phyloP scores from a whole-genome alignment of 1,140 invertebrate genomes.

The Pogonomyrmex barbatus region DNA sequence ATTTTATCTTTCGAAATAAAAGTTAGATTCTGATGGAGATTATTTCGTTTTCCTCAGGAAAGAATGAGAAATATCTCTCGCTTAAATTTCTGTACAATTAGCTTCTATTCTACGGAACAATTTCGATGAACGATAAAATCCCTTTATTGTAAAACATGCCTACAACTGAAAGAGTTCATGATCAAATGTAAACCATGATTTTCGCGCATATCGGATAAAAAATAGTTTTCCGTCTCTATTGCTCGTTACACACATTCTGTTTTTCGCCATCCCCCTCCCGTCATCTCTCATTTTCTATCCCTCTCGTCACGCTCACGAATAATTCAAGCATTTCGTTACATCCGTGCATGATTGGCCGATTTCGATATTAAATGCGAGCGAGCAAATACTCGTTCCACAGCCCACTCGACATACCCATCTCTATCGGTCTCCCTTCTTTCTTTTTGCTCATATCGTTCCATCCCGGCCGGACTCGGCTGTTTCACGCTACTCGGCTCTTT shows the following conservation, averaged over 20 bases:
- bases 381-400: conserved; percentile 71
- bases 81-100: conserved; percentile 18
- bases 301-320: conserved; percentile 67
- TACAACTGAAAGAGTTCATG: neutral
- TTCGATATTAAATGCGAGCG: conserved; percentile 77
- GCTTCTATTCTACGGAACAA: conserved; percentile 4
- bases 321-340: conserved; percentile 77
- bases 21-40: neutral
- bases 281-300: conserved; percentile 30
- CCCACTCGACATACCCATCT: conserved; percentile 60
- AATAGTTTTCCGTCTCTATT: conserved; percentile 47
- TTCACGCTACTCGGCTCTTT: conserved; percentile 67
- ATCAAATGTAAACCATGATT: conserved; percentile 49
- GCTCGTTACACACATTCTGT: conserved; percentile 8
- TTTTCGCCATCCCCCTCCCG: conserved; percentile 7
- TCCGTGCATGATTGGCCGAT: conserved; percentile 74
- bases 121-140: conserved; percentile 13
- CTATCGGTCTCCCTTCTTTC: conserved; percentile 52
- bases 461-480: conserved; percentile 53
- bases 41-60: neutral
- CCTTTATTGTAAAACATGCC: conserved; percentile 14
- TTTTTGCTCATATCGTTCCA: conserved; percentile 53
- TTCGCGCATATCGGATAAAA: conserved; percentile 52
- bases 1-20: neutral
- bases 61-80: neutral